Evolutionary conservation across 1,140 invertebrate genomes (phyloP).

Genomic region (Choristoneura fumiferana): DNA sequence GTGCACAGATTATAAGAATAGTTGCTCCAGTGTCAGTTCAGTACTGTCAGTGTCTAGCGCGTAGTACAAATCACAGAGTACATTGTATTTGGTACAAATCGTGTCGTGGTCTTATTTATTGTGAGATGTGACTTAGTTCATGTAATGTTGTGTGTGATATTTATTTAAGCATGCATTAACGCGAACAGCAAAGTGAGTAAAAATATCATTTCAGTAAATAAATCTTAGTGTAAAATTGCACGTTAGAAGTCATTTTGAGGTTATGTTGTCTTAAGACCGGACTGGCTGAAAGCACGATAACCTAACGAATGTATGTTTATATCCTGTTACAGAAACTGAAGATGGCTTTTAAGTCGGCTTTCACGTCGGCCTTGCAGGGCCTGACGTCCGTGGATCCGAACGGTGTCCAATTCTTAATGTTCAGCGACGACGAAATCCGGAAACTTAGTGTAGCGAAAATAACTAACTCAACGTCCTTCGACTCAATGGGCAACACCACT

Average conservation of each 20-base stretch:
- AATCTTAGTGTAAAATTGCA: not conserved
- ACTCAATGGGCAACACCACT: conserved; percentile 89
- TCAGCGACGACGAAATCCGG: conserved; percentile 89
- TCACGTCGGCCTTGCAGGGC: conserved; percentile 40
- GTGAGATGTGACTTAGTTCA: conserved; percentile 21
- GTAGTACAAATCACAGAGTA: too few relatives aligned
- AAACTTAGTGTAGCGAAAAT: conserved; percentile 93
- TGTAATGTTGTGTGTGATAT: conserved; percentile 29
- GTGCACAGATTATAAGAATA: too few relatives aligned
- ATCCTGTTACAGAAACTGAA: conserved; percentile 32
- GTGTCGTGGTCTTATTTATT: too few relatives aligned
- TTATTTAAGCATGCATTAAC: conserved; percentile 20
- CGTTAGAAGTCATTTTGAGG: not conserved
- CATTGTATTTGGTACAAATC: too few relatives aligned
- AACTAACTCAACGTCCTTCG: conserved; percentile 90
- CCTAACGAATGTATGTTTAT: not conserved
- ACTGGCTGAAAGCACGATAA: not conserved
- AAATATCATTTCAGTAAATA: too few relatives aligned
- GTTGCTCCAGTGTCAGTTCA: too few relatives aligned
- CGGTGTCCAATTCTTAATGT: conserved; percentile 84
- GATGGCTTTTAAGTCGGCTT: conserved; percentile 53
- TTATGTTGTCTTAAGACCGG: conserved; percentile 4
- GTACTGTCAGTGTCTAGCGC: too few relatives aligned
- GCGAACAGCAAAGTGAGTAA: not conserved
- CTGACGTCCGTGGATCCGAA: conserved; percentile 71